These are phyloP conservation scores for Aptenodytes patagonicus DNA, from an alignment of 2,113 vertebrate genomes.

Conservation along the genomic window DNA sequence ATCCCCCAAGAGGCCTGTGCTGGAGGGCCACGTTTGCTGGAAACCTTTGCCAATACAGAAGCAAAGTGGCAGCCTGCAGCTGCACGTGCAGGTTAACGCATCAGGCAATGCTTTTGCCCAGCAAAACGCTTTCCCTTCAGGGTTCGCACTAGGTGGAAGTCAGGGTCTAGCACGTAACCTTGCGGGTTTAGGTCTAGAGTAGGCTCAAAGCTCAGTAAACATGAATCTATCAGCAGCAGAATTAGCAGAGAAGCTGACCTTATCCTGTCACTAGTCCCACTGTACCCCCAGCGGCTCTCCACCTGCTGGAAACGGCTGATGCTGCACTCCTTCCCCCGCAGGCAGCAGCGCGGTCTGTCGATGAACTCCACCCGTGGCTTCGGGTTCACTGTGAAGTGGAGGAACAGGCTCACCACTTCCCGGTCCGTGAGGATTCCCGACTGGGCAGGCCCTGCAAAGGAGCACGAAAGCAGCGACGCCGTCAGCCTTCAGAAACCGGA, in stretches of 20 bases:
- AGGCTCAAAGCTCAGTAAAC: background rate
- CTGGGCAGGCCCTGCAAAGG: slow-evolving; percentile 87
- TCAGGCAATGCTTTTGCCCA: background rate
- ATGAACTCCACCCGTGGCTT: slow-evolving; percentile 96
- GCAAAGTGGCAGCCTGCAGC: background rate
- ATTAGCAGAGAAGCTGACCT: slow-evolving; percentile 73
- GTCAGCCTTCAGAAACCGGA: background rate
- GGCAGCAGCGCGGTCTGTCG: slow-evolving; percentile 93
- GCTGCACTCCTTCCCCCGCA: slow-evolving; percentile 95
- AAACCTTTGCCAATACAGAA: background rate
- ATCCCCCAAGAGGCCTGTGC: background rate
- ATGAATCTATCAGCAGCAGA: background rate
- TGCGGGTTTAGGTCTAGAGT: background rate
- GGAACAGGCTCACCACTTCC: slow-evolving; percentile 95
- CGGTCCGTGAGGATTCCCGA: slow-evolving; percentile 93
- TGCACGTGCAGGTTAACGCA: background rate
- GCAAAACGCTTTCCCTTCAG: background rate
- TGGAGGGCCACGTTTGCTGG: background rate
- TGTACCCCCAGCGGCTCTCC: slow-evolving; percentile 98
- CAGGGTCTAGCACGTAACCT: background rate
- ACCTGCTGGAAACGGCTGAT: slow-evolving; percentile 96
- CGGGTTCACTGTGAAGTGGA: slow-evolving; percentile 96
- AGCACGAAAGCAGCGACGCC: rapidly evolving
- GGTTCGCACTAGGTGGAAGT: rapidly evolving
- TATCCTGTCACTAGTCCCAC: slow-evolving; percentile 94